Conservation (phyloP, 37 sponge, comb jelly and placozoan genomes). For the Agelas oroides region DNA sequence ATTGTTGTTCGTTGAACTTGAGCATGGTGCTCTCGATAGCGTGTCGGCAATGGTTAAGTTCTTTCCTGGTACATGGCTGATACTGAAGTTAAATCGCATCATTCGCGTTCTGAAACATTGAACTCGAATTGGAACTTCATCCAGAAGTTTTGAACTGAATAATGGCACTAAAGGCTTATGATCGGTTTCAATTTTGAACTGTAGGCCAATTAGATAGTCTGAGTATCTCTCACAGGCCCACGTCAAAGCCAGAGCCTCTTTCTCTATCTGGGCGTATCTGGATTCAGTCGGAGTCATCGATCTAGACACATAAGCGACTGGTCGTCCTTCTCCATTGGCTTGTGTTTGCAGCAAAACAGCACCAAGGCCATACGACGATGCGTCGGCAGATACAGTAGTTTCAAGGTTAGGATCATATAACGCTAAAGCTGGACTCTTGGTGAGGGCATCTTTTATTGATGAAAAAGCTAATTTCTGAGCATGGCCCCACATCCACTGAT, state of each 20-base stretch:
- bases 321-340: neutral
- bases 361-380: conserved; percentile 13
- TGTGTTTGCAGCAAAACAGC: conserved; percentile 20
- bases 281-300: too few species aligned
- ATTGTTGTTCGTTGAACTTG: neutral
- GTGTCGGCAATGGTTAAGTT: conserved; percentile 16
- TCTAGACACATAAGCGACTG: neutral
- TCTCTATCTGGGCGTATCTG: conserved; percentile 24
- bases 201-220: too few species aligned
- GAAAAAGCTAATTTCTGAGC: conserved; percentile 36
- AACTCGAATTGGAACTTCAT: too few species aligned
- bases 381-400: too few species aligned
- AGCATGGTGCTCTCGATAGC: conserved; percentile 28
- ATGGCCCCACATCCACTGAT: too few species aligned
- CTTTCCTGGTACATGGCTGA: too few species aligned
- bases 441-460: conserved; percentile 32
- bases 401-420: neutral
- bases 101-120: conserved; percentile 5
- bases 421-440: conserved; percentile 16
- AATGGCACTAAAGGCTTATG: too few species aligned
- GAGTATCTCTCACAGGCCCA: conserved; percentile 50
- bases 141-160: neutral
- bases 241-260: conserved; percentile 36
- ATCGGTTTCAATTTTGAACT: too few species aligned
- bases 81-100: conserved; percentile 12